These are phyloP conservation scores for Calliphora vicina DNA, from an alignment of 1,140 invertebrate genomes.

Conservation along the genomic window DNA sequence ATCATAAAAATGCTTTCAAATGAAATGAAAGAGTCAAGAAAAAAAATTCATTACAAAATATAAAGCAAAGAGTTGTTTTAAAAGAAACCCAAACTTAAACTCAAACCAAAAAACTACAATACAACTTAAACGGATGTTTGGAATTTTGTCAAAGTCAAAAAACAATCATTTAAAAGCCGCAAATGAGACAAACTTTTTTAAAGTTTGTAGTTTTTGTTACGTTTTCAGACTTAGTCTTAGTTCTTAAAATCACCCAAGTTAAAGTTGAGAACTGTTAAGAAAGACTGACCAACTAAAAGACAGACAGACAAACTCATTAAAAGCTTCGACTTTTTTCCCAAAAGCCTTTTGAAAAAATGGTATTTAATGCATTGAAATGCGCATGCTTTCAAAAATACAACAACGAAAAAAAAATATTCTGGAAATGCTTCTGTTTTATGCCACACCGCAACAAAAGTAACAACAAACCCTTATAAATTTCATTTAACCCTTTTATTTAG, in stretches of 20 bases:
- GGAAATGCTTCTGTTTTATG: conserved; percentile 18
- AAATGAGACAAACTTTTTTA: conserved; percentile 14
- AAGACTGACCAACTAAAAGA: background rate
- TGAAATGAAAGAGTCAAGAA: background rate
- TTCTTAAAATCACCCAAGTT: background rate
- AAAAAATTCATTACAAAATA: background rate
- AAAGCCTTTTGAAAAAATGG: background rate
- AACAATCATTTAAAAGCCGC: conserved; percentile 19
- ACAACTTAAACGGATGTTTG: conserved; percentile 32
- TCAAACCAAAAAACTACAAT: background rate
- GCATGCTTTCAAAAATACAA: conserved; percentile 11
- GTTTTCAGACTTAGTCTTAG: background rate
- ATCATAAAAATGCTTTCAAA: conserved; percentile 21
- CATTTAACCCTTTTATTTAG: background rate
- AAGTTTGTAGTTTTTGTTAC: background rate
- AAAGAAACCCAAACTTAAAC: background rate
- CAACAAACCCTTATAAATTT: conserved; percentile 15
- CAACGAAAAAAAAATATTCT: background rate
- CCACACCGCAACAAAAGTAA: conserved; percentile 2
- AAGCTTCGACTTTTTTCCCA: background rate
- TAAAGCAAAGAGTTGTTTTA: background rate
- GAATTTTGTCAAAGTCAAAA: conserved; percentile 22
- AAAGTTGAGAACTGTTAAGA: background rate
- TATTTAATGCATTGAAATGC: conserved; percentile 25
- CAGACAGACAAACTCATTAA: conserved; percentile 14